Evolutionary conservation across 64 coral and sea anemone species (phyloP).

Genomic region (Actinia tenebrosa): DNA sequence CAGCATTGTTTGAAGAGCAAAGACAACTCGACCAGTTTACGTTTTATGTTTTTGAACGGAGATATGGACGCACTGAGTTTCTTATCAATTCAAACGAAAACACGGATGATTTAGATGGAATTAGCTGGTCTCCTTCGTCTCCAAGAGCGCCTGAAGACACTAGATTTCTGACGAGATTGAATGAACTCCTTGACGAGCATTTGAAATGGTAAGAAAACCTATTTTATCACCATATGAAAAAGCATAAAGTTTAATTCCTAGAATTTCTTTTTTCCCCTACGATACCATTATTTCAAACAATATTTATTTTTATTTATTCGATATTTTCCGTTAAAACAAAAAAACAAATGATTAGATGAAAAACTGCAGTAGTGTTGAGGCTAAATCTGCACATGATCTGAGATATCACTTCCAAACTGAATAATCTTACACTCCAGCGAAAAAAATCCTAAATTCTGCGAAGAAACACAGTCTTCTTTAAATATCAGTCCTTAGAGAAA

Average conservation of each 20-base stretch:
- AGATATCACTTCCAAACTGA: not conserved
- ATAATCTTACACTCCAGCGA: not conserved
- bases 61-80: constrained; percentile 92
- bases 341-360: not conserved
- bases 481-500: not conserved
- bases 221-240: not conserved
- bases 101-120: not conserved
- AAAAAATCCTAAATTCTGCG: not conserved
- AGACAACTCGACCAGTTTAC: constrained; percentile 73
- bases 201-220: constrained; percentile 71
- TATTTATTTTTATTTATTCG: not conserved
- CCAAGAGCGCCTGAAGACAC: constrained; percentile 65
- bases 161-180: constrained; percentile 70
- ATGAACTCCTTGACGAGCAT: constrained; percentile 91
- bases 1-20: constrained; percentile 53
- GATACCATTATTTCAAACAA: not conserved
- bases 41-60: constrained; percentile 91
- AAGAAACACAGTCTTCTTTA: not conserved
- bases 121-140: constrained; percentile 33
- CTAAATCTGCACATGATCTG: not conserved
- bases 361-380: not conserved
- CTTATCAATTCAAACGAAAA: constrained; percentile 33
- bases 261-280: not conserved
- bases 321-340: not conserved
- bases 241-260: not conserved